Percentiles rank a stretch among this genome's conserved stretches.
phyloP scores from a whole-genome alignment of 2,113 vertebrate genomes.

The Carollia perspicillata region DNA sequence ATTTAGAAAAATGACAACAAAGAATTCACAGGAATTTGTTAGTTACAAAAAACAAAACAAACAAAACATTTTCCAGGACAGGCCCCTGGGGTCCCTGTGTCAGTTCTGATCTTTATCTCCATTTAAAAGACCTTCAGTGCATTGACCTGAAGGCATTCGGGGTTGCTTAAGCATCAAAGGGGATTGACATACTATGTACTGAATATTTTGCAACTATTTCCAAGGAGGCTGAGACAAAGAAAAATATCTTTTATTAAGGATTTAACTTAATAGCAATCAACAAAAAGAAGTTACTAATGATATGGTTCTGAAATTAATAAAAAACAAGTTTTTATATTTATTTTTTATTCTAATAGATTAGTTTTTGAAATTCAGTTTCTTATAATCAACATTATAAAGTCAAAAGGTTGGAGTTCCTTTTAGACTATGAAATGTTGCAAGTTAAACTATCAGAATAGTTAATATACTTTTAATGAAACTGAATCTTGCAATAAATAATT shows the following conservation, averaged over 20 bases:
- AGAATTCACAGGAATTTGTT: constrained; percentile 72
- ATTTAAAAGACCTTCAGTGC: constrained; percentile 32
- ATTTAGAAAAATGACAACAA: constrained; percentile 72
- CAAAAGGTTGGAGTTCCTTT: background rate
- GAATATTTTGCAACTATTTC: constrained; percentile 38
- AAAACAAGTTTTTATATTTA: background rate
- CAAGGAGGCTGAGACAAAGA: background rate
- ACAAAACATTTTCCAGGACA: constrained; percentile 61
- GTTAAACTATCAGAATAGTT: constrained; percentile 25
- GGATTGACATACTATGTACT: background rate
- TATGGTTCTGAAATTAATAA: background rate
- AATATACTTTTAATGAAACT: background rate
- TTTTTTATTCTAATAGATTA: background rate
- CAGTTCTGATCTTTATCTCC: constrained; percentile 70
- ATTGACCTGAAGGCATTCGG: constrained; percentile 30
- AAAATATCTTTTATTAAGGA: background rate
- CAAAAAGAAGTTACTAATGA: background rate
- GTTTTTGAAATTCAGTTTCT: background rate
- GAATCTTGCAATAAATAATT: background rate
- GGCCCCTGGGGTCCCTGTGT: constrained; percentile 48
- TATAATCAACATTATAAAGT: background rate
- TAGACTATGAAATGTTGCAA: background rate
- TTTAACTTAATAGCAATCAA: background rate
- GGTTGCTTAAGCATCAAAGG: constrained; percentile 59
- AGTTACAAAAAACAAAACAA: constrained; percentile 76